phyloP scores from a whole-genome alignment of 2,113 vertebrate species.

The Paramormyrops kingsleyae region DNA sequence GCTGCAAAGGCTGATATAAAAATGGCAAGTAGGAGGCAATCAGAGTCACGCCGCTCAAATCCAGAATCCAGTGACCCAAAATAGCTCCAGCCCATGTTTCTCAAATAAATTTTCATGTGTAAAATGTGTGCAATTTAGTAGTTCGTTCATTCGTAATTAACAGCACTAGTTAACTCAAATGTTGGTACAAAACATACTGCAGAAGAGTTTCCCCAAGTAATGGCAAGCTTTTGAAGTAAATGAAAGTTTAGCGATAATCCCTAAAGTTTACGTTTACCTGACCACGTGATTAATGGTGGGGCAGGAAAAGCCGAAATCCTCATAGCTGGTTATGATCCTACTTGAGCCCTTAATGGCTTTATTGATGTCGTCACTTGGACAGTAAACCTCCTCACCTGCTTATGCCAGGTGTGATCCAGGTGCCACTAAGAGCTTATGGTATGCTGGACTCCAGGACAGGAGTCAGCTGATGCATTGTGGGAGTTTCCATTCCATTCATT shows the following conservation, averaged over 20 bases:
- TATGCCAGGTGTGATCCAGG: not conserved
- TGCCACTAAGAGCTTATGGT: not conserved
- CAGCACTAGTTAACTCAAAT: not conserved
- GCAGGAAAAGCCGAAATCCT: not conserved
- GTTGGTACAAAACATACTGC: not conserved
- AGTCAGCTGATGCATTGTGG: not conserved
- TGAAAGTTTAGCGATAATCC: not conserved
- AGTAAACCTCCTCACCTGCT: not conserved
- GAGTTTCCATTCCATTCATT: not conserved
- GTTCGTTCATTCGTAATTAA: not conserved
- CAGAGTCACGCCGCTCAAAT: not conserved
- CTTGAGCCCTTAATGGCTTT: not conserved
- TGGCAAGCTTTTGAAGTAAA: not conserved
- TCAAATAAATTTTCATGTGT: not conserved
- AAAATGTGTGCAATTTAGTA: not conserved
- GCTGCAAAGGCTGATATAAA: not conserved
- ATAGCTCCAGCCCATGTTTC: not conserved
- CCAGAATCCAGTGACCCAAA: not conserved
- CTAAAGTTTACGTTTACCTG: not conserved
- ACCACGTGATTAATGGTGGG: not conserved
- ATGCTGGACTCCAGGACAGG: not conserved
- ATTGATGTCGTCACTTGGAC: not conserved
- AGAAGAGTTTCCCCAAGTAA: not conserved
- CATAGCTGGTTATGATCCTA: not conserved
- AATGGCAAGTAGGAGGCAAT: not conserved